Base-by-base conservation (phyloP, 1,140 invertebrate genomes). In the Drosophila bocqueti region DNA sequence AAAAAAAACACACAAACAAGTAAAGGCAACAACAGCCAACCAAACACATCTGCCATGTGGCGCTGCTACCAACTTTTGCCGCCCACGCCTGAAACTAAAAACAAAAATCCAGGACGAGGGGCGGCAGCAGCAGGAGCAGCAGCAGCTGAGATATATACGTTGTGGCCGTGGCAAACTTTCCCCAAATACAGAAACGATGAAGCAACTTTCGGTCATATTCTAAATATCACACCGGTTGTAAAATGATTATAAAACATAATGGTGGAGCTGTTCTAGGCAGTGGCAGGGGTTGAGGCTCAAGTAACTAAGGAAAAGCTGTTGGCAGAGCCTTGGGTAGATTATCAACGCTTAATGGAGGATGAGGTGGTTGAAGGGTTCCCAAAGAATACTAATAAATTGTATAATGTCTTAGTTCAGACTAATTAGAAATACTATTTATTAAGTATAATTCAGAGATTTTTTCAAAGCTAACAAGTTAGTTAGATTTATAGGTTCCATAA, bases 191-290 rank as follows among this genome's bases (percentile, higher is more conserved):
- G 64, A 63, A 50, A 60, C 61, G 68, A 83, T 83, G 80, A 77
- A 81, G 77, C 69, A 87, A 87, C 81, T 84, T 86, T 84, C 49
- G 78, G 59, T 67, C 68, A 54, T 64, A 84, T 84, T 89, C 78
- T 79, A 81, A 89, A 76, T 79, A 89, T 81, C 81, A 85, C 78
- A 89, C 81, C 78, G 85, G 75, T 81, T 89, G 78, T 90, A 82
- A 89, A 85, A 85, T 90, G 81, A 90, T 89, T 89, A 89, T 90
- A 90, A 90, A 90, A 81, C 69, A 79, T 89, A 90, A 90, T 90
- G 75, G 63, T 38, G 55, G 43, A 62, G 59, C 38, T 34, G 52
- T 11, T 42, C 50, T 34, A 69, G 29, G 8, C 47, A 21, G 16
- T n/a, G 18, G 29, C 13, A 21, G 26, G 26, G 8, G 24, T 8